Evolutionary conservation across 2,797 vertebrate genomes (phyloP).

Genomic region (Coregonus ussuriensis): DNA sequence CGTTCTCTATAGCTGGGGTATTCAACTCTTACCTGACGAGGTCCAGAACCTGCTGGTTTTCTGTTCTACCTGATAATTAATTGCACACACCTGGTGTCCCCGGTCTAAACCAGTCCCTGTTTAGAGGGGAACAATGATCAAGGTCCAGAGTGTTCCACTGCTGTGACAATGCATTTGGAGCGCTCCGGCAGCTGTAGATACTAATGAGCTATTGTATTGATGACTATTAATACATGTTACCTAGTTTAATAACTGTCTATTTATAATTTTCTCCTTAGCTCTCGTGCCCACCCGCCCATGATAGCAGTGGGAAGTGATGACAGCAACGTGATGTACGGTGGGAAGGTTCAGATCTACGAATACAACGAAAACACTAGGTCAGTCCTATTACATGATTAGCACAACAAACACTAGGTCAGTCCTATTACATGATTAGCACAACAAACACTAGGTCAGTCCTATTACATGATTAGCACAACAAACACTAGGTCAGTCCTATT

Average conservation of each 20-base stretch:
- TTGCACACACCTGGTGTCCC: no score
- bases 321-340: conserved; percentile 85
- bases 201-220: no score
- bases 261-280: conserved; percentile 69
- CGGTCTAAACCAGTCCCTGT: no score
- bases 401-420: no score
- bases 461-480: no score
- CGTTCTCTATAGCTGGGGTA: neutral
- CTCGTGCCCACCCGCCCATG: conserved; percentile 93
- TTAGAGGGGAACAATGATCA: no score
- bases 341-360: conserved; percentile 97
- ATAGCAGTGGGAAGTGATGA: conserved; percentile 98
- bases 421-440: neutral
- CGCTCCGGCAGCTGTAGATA: neutral
- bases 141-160: neutral
- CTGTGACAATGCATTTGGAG: neutral
- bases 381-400: neutral
- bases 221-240: no score
- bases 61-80: no score
- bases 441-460: neutral
- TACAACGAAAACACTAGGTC: conserved; percentile 91
- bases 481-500: no score
- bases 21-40: no score
- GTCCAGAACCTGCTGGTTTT: no score
- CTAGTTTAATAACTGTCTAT: no score